phyloP scores from a whole-genome alignment of 2,113 vertebrate genomes.

The Gobius niger region DNA sequence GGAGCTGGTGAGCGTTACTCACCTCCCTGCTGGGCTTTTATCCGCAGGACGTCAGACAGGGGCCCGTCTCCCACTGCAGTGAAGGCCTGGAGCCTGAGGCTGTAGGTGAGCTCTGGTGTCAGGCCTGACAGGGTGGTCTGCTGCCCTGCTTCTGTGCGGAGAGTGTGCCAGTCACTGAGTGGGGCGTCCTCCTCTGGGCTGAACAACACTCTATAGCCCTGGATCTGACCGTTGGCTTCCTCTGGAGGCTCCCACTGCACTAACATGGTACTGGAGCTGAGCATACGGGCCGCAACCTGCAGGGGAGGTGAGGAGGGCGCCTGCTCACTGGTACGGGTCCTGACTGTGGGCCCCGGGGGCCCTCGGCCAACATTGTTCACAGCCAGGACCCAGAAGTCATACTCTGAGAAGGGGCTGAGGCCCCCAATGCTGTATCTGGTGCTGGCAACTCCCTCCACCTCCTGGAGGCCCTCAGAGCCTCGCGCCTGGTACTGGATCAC shows the following conservation, averaged over 20 bases:
- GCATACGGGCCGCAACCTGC: conserved; percentile 89
- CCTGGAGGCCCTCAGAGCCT: conserved; percentile 82
- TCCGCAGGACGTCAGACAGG: conserved; percentile 87
- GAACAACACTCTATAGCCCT: conserved; percentile 92
- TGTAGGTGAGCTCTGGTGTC: conserved; percentile 88
- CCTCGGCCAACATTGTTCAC: conserved; percentile 96
- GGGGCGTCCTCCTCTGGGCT: conserved; percentile 80
- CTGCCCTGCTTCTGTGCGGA: conserved; percentile 87
- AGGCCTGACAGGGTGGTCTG: conserved; percentile 90
- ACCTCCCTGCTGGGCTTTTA: conserved; percentile 97
- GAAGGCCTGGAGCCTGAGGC: conserved; percentile 89
- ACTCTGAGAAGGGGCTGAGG: conserved; percentile 93
- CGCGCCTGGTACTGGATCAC: conserved; percentile 92
- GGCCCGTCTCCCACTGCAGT: conserved; percentile 93
- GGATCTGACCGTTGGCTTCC: conserved; percentile 91
- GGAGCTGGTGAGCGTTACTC: conserved; percentile 39
- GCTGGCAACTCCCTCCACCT: conserved; percentile 97
- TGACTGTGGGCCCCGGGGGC: conserved; percentile 82
- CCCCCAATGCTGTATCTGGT: conserved; percentile 97
- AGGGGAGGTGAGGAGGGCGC: conserved; percentile 92
- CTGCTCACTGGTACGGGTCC: conserved; percentile 91
- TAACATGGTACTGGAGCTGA: conserved; percentile 92
- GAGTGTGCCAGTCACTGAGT: conserved; percentile 88
- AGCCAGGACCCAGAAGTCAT: conserved; percentile 89
- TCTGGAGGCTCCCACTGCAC: conserved; percentile 95